Percentiles rank a stretch among this genome's conserved stretches.
phyloP scores from a whole-genome alignment of 1,140 invertebrate genomes.

The Dendrolimus kikuchii region DNA sequence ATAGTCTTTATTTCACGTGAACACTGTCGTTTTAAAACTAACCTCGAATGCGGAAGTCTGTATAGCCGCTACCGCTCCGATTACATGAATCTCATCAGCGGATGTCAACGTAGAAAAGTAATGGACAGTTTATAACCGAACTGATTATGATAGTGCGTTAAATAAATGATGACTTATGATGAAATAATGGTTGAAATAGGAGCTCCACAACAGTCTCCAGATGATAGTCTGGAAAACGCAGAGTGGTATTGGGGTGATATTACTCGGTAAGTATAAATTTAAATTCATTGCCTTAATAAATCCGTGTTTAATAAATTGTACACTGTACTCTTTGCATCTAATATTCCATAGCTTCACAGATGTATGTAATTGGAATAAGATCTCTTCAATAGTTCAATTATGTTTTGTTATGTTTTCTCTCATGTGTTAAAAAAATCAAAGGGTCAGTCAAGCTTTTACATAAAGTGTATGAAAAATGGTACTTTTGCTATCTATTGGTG shows the following conservation, averaged over 20 bases:
- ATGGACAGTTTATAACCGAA: not conserved
- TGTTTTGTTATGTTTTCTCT: no score
- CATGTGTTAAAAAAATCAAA: no score
- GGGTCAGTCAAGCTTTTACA: no score
- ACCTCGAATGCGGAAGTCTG: slow-evolving; percentile 29
- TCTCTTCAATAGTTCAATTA: no score
- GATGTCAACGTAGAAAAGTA: not conserved
- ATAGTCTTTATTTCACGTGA: no score
- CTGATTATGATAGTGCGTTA: slow-evolving; percentile 9
- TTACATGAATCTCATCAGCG: slow-evolving; percentile 5
- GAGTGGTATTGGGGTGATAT: slow-evolving; percentile 73
- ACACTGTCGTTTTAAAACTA: slow-evolving; percentile 10
- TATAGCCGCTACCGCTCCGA: slow-evolving; percentile 11
- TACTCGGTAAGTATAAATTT: slow-evolving; percentile 45
- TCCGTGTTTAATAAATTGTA: not conserved
- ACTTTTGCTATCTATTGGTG: no score
- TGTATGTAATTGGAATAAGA: no score
- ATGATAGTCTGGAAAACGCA: slow-evolving; percentile 62
- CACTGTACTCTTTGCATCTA: no score
- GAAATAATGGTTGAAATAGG: slow-evolving; percentile 64
- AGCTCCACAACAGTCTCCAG: slow-evolving; percentile 49
- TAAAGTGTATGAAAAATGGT: no score
- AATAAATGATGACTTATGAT: slow-evolving; percentile 5
- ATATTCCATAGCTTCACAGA: no score
- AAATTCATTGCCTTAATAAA: not conserved